Conservation (phyloP, 2,888 invertebrate species). For the Rotaria socialis region DNA sequence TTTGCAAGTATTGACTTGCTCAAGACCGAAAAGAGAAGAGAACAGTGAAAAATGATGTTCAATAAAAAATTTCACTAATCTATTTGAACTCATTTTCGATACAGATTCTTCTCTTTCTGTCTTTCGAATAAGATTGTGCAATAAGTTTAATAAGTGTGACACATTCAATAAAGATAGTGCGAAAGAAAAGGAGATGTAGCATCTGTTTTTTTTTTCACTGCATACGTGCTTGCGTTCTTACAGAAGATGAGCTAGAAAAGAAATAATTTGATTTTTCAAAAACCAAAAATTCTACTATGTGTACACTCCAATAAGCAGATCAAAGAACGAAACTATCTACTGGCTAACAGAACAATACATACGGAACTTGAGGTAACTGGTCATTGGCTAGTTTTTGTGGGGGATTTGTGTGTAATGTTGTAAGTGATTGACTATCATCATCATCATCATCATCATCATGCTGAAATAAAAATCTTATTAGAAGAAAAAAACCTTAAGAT, state of each 20-base stretch:
- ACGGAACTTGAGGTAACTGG: conserved; percentile 19
- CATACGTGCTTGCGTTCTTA: conserved; percentile 18
- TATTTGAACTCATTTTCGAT: not conserved
- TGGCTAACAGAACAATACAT: not conserved
- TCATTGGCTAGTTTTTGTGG: not conserved
- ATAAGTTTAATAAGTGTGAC: not conserved
- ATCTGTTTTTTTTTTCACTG: not conserved
- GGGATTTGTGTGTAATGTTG: conserved; percentile 24
- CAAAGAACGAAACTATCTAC: not conserved
- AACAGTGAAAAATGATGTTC: too few species aligned
- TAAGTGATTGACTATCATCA: not conserved
- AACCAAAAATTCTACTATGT: not conserved
- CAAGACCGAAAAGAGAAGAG: too few species aligned
- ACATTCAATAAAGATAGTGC: not conserved
- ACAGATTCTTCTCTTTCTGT: not conserved
- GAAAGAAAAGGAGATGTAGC: not conserved
- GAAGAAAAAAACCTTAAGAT: too few species aligned
- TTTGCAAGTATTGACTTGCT: too few species aligned
- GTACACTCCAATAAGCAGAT: not conserved
- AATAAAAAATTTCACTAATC: too few species aligned
- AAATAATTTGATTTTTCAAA: not conserved
- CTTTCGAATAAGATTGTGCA: not conserved
- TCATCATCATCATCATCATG: not conserved
- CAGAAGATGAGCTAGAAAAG: conserved; percentile 23
- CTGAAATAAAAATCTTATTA: too few species aligned